These are phyloP conservation scores for Volucella inanis DNA, from an alignment of 2,888 invertebrate species.

Conservation along the genomic window DNA sequence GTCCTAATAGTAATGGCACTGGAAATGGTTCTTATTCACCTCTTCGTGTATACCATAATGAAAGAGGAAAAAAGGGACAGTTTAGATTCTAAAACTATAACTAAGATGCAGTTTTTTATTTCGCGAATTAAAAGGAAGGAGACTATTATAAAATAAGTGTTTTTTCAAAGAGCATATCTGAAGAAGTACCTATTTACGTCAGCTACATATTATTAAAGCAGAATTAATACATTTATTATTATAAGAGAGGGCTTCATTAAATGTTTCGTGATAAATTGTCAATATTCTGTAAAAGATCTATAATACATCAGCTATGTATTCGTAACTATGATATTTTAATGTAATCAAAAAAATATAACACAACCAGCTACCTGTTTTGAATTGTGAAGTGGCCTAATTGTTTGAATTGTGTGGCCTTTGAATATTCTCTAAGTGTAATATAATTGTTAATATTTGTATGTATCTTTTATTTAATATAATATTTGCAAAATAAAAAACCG, in stretches of 20 bases:
- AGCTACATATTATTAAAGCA: slow-evolving; percentile 32
- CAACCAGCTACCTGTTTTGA: slow-evolving; percentile 41
- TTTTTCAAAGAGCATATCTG: slow-evolving; percentile 61
- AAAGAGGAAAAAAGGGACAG: slow-evolving; percentile 90
- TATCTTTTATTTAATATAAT: slow-evolving; percentile 39
- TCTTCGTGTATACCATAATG: slow-evolving; percentile 91
- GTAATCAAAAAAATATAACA: slow-evolving; percentile 30
- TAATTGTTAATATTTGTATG: slow-evolving; percentile 38
- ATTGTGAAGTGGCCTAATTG: slow-evolving; percentile 28
- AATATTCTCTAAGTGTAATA: slow-evolving; percentile 41
- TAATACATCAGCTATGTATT: slow-evolving; percentile 9
- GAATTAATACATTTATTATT: slow-evolving; percentile 8
- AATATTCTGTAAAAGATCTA: slow-evolving; percentile 28
- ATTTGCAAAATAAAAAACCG: neutral
- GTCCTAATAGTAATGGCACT: slow-evolving; percentile 73
- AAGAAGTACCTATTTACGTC: slow-evolving; percentile 41
- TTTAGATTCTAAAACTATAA: slow-evolving; percentile 87
- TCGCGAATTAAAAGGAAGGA: slow-evolving; percentile 39
- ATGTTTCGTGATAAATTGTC: slow-evolving; percentile 39
- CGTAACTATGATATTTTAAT: neutral
- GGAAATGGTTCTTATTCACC: slow-evolving; percentile 90
- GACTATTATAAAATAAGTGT: slow-evolving; percentile 47
- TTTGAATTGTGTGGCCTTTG: slow-evolving; percentile 50
- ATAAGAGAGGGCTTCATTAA: slow-evolving; percentile 28
- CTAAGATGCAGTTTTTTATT: slow-evolving; percentile 39